Base-by-base conservation (phyloP, 2,113 vertebrate species). In the Mormoops blainvillei region DNA sequence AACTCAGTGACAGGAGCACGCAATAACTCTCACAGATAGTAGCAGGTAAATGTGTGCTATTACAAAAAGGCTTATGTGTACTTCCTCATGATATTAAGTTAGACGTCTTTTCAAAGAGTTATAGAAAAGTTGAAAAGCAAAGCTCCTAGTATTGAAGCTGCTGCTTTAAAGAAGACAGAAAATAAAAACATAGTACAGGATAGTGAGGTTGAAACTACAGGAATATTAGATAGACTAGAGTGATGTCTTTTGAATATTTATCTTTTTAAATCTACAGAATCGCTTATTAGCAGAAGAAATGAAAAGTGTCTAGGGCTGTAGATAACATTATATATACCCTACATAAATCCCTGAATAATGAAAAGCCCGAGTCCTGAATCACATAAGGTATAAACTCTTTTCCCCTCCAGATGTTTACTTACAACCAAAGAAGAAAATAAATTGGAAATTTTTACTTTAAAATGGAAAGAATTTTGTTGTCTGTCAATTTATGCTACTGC, bases 381-480 rank as follows among this genome's bases (percentile, higher is more conserved):
- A 95, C 33, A 50, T 4, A 58, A 41, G 48, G 16, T 19, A 38
- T 20, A 65, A 82, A 78, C 4, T 76, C 14, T 24, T 65, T 48
- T 5, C 13, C 14, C 6, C 18, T 91, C 54, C 73, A 24, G 96
- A 87, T 93, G 67, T 91, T 97, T 77, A 82, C 43, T 86, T 83
- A 78, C 31, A 93, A 63, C 41, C 56, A 73, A 33, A 95, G 85
- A 93, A 94, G 70, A 87, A 95, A 93, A 93, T 52, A 94, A 90
- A 93, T 95, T 61, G 77, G 77, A 93, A 94, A 91, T 43, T 22
- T 95, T 97, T 85, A 91, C 33, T 89, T 88, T 94, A 78, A 97
- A 96, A 91, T 89, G 86, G 73, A 92, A 94, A 87, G 38, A 89
- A 93, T 86, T 96, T 92, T 96, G 50, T 81, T 93, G 74, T 87